Evolutionary conservation across 2,797 vertebrate species (phyloP).

Genomic region (Menidia menidia): DNA sequence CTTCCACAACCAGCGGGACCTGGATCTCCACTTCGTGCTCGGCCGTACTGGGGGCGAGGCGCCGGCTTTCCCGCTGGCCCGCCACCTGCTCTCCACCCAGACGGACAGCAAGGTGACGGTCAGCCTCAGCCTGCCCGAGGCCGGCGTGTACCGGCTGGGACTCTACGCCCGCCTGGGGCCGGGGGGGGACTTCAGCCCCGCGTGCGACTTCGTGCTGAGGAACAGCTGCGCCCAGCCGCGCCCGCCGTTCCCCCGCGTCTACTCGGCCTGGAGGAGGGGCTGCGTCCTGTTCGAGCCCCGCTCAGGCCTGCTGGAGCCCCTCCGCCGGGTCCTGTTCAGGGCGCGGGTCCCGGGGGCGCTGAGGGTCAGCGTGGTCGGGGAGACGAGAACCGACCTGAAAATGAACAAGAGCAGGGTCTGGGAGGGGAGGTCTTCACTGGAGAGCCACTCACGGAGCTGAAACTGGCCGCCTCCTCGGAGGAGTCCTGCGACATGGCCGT

Average conservation of each 20-base stretch:
- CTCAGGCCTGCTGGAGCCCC: conserved; percentile 76
- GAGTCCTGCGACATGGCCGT: conserved; percentile 79
- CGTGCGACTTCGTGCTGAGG: conserved; percentile 83
- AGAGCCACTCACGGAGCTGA: conserved; percentile 63
- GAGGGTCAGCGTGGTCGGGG: conserved; percentile 79
- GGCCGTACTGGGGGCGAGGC: conserved; percentile 54
- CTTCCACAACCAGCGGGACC: conserved; percentile 69
- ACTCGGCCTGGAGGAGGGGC: conserved; percentile 82
- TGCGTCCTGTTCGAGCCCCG: conserved; percentile 86
- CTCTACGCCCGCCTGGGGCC: conserved; percentile 77
- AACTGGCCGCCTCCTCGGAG: conserved; percentile 74
- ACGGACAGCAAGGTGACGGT: conserved; percentile 85
- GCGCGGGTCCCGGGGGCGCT: conserved; percentile 79
- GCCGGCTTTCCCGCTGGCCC: conserved; percentile 66
- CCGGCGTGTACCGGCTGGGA: conserved; percentile 79
- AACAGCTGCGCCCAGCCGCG: conserved; percentile 71
- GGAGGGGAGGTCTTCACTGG: conserved; percentile 81
- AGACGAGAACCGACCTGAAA: conserved; percentile 74
- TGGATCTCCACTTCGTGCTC: conserved; percentile 73
- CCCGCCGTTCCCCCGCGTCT: conserved; percentile 82
- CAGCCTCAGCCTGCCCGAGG: conserved; percentile 71
- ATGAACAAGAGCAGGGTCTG: conserved; percentile 81
- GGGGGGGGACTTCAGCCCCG: conserved; percentile 73
- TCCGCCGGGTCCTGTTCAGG: conserved; percentile 81
- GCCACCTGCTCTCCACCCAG: conserved; percentile 82